phyloP scores from a whole-genome alignment of 1,140 invertebrate genomes.

The Tetragonula clypearis region DNA sequence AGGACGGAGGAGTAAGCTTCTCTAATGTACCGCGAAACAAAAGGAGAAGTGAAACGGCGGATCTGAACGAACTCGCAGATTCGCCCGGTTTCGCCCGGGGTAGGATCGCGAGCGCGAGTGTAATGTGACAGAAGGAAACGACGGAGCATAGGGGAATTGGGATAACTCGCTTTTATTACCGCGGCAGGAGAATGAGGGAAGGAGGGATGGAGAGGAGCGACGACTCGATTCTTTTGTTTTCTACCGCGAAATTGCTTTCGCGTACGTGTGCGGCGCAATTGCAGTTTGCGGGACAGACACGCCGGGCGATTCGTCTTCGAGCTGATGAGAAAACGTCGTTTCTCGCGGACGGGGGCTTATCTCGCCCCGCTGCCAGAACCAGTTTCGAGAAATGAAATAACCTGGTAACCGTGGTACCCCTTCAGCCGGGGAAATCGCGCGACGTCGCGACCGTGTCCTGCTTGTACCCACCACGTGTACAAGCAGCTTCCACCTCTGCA shows the following conservation, averaged over 20 bases:
- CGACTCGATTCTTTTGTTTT: conserved; percentile 52
- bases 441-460: not conserved
- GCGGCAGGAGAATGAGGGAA: not conserved
- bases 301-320: conserved; percentile 43
- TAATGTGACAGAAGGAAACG: not conserved
- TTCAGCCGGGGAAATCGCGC: not conserved
- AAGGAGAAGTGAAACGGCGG: not conserved
- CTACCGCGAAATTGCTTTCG: conserved; percentile 45
- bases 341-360: conserved; percentile 27
- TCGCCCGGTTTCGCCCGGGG: too few relatives aligned
- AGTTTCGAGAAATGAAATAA: conserved; percentile 36
- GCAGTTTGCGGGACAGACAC: conserved; percentile 10
- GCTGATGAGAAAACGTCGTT: conserved; percentile 32
- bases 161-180: conserved; percentile 54
- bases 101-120: not conserved
- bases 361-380: conserved; percentile 16
- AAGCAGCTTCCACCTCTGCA: not conserved
- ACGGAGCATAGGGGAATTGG: conserved; percentile 28
- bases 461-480: not conserved
- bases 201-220: too few relatives aligned
- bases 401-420: not conserved
- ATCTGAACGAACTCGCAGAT: not conserved
- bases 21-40: not conserved
- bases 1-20: not conserved
- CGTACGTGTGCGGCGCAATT: conserved; percentile 24